These are phyloP conservation scores for Opisthocomus hoazin DNA, from an alignment of 2,113 vertebrate species.

Conservation along the genomic window DNA sequence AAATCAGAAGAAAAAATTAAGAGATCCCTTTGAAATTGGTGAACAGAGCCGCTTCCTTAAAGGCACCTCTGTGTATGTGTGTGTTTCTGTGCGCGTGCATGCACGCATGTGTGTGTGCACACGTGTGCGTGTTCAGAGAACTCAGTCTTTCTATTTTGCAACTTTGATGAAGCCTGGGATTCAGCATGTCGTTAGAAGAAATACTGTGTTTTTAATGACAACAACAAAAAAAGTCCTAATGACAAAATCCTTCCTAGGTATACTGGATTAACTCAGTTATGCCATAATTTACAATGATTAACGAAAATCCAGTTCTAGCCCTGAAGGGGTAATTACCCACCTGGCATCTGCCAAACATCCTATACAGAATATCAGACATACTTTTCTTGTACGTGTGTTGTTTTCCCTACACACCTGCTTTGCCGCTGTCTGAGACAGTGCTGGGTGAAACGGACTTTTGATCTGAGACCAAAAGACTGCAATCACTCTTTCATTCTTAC, in stretches of 20 bases:
- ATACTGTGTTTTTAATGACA: not conserved
- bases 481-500: not conserved
- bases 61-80: not conserved
- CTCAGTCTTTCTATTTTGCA: not conserved
- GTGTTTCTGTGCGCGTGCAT: not conserved
- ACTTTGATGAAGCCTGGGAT: not conserved
- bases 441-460: not conserved
- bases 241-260: not conserved
- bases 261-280: not conserved
- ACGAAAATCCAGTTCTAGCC: not conserved
- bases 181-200: not conserved
- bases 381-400: not conserved
- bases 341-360: not conserved
- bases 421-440: not conserved
- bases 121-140: no score
- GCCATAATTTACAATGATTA: not conserved
- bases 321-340: not conserved
- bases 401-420: not conserved
- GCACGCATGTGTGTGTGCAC: no score
- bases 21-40: not conserved
- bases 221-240: not conserved
- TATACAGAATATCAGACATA: not conserved
- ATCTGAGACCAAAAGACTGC: not conserved
- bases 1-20: not conserved
- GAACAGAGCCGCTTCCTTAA: not conserved